Base-by-base conservation (phyloP, 2,113 vertebrate species). In the Sinosuthora webbiana region DNA sequence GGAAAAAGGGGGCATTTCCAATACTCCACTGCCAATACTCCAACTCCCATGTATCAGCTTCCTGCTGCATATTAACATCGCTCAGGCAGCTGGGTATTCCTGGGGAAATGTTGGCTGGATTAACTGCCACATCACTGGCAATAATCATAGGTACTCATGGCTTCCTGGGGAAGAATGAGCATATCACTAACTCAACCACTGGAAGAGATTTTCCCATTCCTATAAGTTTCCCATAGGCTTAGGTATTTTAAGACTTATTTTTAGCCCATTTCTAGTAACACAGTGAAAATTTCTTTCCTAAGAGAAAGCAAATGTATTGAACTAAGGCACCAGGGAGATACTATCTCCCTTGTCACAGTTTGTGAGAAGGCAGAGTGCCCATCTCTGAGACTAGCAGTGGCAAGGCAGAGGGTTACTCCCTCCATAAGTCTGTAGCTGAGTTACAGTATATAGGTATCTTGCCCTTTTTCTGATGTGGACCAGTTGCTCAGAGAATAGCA, bases 81-180 rank as follows among this genome's bases (percentile, higher is more conserved):
- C 49, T 56, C 7, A 9, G 56, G 47, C 74, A 95, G 74, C 45
- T 18, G 3, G 52, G 33, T 21, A 89, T 85, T 96, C 77, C 82
- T 85, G 65, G 20, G 33, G 81, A 90, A 91, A 93, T 81, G 60
- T 52, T 91, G 77, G 42, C 75, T 88, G 47, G 71, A 80, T 91
- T 86, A 94, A 92, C 90, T 89, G 56, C 45, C 70, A 83, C 57
- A 92, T 70, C 63, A 82, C 37, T 91, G 59, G 68, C 74, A 93
- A 57, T 89, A 93, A 88, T 79, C 77, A 30, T 47, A 92, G 86
- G 69, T 70, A 73, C 17, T 84, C 53, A 22, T n/a, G 62, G 47
- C 28, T 95, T 93, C 89, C 78, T 74, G 41, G 16, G 74, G 63
- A 42, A 74, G 77, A 91, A 79, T 56, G 76, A 91, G 24, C 39